Percentiles rank a stretch among this genome's conserved stretches.
phyloP scores from a whole-genome alignment of 1,140 invertebrate species.

The Camponotus pennsylvanicus region DNA sequence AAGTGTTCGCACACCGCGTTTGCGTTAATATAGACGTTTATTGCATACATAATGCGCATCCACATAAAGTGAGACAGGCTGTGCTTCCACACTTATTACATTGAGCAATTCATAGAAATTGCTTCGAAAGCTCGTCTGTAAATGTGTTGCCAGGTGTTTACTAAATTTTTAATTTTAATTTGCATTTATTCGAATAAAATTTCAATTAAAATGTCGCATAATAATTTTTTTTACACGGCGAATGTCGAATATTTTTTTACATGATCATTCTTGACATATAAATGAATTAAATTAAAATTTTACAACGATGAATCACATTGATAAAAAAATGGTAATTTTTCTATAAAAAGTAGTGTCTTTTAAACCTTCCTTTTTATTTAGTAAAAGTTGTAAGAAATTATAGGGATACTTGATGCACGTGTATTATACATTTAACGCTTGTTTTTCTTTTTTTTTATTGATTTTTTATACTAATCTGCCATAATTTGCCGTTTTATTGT shows the following conservation, averaged over 20 bases:
- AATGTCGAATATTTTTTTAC: neutral
- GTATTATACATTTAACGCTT: neutral
- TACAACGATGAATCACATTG: neutral
- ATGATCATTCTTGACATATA: neutral
- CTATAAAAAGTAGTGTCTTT: neutral
- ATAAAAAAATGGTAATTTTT: neutral
- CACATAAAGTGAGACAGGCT: constrained; percentile 9
- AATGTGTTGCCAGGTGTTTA: constrained; percentile 3
- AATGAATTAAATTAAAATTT: constrained; percentile 24
- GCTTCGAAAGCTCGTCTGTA: neutral
- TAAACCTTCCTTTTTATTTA: neutral
- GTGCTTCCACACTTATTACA: constrained; percentile 15
- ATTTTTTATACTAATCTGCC: neutral
- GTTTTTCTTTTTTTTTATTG: neutral
- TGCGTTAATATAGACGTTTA: constrained; percentile 41
- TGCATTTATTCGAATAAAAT: neutral
- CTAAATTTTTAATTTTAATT: neutral
- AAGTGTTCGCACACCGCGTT: constrained; percentile 40
- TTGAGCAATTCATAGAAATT: constrained; percentile 31
- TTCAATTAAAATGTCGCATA: neutral
- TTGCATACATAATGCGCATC: constrained; percentile 20
- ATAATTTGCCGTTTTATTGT: constrained; percentile 6
- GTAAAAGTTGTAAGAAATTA: neutral
- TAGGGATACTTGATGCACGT: neutral
- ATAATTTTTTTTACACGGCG: neutral